phyloP scores from a whole-genome alignment of 2,888 invertebrate species.

The Drosophila melanosoma region DNA sequence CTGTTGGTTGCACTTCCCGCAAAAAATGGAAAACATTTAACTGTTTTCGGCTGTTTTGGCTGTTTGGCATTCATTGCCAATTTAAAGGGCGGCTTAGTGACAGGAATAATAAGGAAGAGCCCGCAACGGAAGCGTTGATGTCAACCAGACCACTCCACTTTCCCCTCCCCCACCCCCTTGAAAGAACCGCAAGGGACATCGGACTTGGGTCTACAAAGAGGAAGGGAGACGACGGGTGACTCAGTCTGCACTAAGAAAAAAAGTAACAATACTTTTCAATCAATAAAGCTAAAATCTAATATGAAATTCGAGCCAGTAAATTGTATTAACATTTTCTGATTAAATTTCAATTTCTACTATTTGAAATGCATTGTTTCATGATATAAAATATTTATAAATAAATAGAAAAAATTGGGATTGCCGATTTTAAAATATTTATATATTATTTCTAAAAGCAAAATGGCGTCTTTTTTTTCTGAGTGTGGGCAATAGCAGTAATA shows the following conservation, averaged over 20 bases:
- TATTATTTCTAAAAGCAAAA: not conserved
- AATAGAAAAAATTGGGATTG: not conserved
- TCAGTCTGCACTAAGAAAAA: not conserved
- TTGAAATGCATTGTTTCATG: not conserved
- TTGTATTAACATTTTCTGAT: too few relatives aligned
- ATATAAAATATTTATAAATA: not conserved
- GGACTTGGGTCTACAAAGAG: slow-evolving; percentile 26
- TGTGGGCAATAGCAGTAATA: slow-evolving; percentile 44
- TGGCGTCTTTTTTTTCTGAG: not conserved
- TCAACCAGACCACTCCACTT: slow-evolving; percentile 48
- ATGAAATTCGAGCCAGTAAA: too few relatives aligned
- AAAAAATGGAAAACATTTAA: slow-evolving; percentile 65
- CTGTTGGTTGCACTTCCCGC: slow-evolving; percentile 67
- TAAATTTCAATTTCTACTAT: too few relatives aligned
- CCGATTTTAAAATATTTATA: not conserved
- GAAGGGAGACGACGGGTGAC: not conserved
- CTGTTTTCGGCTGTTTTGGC: slow-evolving; percentile 58
- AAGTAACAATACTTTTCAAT: not conserved
- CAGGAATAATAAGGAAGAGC: slow-evolving; percentile 77
- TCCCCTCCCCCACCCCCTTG: slow-evolving; percentile 22
- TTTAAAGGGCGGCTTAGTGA: slow-evolving; percentile 80
- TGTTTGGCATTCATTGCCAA: slow-evolving; percentile 80
- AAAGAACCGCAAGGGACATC: slow-evolving; percentile 59
- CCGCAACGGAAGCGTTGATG: slow-evolving; percentile 76
- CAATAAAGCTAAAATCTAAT: too few relatives aligned